Evolutionary conservation across 2,888 invertebrate genomes (phyloP).

Genomic region (Cylindroiulus punctatus): DNA sequence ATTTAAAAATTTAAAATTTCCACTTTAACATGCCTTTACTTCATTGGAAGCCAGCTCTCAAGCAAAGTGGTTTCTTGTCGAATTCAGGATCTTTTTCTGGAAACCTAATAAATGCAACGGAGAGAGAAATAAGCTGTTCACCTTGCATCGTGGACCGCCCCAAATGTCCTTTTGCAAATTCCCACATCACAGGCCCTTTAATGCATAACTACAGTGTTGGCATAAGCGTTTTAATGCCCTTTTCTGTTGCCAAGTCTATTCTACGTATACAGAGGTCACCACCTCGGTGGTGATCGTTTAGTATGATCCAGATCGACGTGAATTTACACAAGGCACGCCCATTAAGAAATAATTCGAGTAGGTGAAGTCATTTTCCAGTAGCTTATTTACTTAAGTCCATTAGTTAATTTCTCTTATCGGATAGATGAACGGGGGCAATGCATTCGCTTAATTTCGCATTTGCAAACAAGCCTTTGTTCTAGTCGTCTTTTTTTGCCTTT

Average conservation of each 20-base stretch:
- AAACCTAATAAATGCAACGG: too few relatives aligned
- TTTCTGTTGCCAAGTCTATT: neutral
- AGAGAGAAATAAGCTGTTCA: too few relatives aligned
- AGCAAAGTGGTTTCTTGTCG: too few relatives aligned
- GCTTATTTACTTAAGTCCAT: slow-evolving; percentile 45
- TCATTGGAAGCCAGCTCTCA: too few relatives aligned
- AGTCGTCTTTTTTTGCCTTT: neutral
- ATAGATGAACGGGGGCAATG: neutral
- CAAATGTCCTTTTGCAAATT: too few relatives aligned
- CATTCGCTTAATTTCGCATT: neutral
- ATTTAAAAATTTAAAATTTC: too few relatives aligned
- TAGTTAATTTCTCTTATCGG: slow-evolving; percentile 33
- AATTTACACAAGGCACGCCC: neutral
- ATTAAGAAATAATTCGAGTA: slow-evolving; percentile 20
- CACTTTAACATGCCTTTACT: too few relatives aligned
- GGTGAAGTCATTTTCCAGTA: neutral
- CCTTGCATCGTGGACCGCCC: too few relatives aligned
- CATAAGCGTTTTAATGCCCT: neutral
- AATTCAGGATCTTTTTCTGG: too few relatives aligned
- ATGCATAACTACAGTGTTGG: neutral
- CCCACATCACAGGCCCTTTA: neutral
- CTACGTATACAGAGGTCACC: neutral
- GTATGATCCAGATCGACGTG: neutral
- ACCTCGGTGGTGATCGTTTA: neutral
- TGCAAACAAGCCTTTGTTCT: neutral